Percentiles rank a stretch among this genome's conserved stretches.
Evolutionary conservation across 2,113 vertebrate species (phyloP).

Genomic region (Speoplatyrhinus poulsoni): DNA sequence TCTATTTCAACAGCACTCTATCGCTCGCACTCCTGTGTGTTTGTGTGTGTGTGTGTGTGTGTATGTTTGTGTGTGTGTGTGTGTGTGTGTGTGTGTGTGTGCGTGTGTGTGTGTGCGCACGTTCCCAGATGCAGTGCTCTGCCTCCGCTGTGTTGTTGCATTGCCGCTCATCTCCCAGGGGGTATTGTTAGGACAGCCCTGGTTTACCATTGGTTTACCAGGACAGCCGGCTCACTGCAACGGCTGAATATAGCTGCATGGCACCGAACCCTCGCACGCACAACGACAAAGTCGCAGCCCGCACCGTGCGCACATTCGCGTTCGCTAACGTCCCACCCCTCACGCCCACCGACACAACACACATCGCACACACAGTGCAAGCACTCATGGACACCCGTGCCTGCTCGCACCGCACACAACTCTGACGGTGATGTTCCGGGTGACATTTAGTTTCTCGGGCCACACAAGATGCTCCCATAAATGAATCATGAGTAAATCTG

Average conservation of each 20-base stretch:
- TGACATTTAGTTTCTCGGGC: slow-evolving; percentile 77
- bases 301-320: no score
- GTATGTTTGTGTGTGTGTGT: slow-evolving; percentile 6
- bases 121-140: slow-evolving; percentile 10
- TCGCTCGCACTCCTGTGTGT: slow-evolving; percentile 34
- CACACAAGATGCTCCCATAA: slow-evolving; percentile 77
- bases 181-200: neutral
- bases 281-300: neutral
- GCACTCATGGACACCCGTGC: slow-evolving; percentile 9
- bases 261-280: neutral
- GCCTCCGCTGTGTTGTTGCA: neutral
- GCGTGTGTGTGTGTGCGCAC: neutral
- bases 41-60: neutral
- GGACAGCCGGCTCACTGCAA: neutral
- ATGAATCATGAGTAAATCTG: slow-evolving; percentile 81
- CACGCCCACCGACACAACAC: neutral
- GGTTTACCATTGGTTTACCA: slow-evolving; percentile 4
- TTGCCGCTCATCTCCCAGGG: neutral
- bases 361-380: neutral
- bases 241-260: neutral
- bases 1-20: slow-evolving; percentile 54
- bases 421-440: slow-evolving; percentile 68
- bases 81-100: no score
- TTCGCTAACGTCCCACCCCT: no score
- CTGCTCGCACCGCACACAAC: slow-evolving; percentile 14